These are phyloP conservation scores for Ophion slaviceki DNA, from an alignment of 2,888 invertebrate species.

Conservation along the genomic window DNA sequence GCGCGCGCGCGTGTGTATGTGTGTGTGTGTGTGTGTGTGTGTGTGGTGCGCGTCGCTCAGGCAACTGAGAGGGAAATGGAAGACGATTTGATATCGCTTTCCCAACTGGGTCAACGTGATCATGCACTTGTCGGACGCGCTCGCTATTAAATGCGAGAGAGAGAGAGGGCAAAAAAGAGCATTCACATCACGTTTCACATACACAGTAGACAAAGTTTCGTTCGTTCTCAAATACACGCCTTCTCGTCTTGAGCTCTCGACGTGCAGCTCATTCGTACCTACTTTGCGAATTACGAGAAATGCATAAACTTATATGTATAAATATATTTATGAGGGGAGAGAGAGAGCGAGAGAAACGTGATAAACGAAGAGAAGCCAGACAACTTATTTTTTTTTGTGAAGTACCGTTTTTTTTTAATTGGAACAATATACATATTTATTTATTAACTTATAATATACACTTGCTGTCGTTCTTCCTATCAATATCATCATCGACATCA, in stretches of 20 bases:
- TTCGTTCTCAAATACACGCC: not conserved
- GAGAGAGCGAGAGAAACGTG: constrained; percentile 63
- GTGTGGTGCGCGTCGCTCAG: not conserved
- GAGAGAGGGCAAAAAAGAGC: not conserved
- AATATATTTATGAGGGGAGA: not conserved
- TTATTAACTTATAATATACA: no score
- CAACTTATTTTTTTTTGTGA: no score
- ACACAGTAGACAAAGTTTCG: not conserved
- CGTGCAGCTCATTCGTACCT: not conserved
- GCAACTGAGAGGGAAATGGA: constrained; percentile 29
- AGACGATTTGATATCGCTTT: constrained; percentile 64
- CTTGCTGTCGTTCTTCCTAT: no score
- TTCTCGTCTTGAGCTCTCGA: not conserved
- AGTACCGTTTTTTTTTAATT: no score
- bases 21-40: not conserved
- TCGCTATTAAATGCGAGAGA: constrained; percentile 14
- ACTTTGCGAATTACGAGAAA: constrained; percentile 3
- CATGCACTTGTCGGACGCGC: constrained; percentile 60
- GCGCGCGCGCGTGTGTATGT: no score
- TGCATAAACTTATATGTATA: no score
- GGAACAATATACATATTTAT: no score
- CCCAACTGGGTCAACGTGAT: constrained; percentile 65
- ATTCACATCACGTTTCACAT: constrained; percentile 28
- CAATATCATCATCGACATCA: no score
- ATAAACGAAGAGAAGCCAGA: no score